A percentile compares a stretch with the other conserved stretches of the same genome.
Evolutionary conservation across 2,888 invertebrate species (phyloP).

Genomic region (Pristionchus japonicus): DNA sequence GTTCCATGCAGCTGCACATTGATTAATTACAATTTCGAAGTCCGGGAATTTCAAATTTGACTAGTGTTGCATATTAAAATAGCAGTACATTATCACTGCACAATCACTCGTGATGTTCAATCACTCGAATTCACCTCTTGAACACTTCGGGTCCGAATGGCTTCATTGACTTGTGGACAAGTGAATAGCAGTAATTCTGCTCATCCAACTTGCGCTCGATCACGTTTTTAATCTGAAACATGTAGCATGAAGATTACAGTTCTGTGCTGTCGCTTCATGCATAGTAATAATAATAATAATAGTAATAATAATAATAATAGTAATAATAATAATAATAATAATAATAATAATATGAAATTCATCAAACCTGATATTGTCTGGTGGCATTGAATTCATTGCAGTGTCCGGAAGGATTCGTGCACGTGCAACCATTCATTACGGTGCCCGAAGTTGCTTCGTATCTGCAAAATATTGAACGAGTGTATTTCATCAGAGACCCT

Average conservation of each 20-base stretch:
- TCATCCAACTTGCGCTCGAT: conserved; percentile 64
- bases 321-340: background rate
- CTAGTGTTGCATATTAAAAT: too few species aligned
- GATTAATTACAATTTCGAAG: too few species aligned
- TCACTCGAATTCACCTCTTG: conserved; percentile 68
- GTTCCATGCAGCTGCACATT: too few species aligned
- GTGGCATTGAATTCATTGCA: conserved; percentile 71
- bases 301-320: background rate
- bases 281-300: background rate
- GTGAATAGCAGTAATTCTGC: conserved; percentile 72
- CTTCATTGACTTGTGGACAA: conserved; percentile 66
- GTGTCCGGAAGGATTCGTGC: conserved; percentile 69
- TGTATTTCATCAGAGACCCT: too few species aligned
- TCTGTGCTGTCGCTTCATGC: too few species aligned
- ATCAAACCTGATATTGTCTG: conserved; percentile 62
- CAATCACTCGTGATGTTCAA: too few species aligned
- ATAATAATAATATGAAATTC: background rate
- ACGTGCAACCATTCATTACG: conserved; percentile 72
- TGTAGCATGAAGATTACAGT: background rate
- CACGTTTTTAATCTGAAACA: conserved; percentile 64
- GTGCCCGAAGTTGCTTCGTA: conserved; percentile 69
- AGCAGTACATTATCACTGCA: too few species aligned
- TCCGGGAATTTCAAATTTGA: too few species aligned
- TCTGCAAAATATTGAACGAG: conserved; percentile 53
- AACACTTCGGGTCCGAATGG: conserved; percentile 70